phyloP scores from a whole-genome alignment of 1,140 invertebrate genomes.

The Magallana ariakensis region DNA sequence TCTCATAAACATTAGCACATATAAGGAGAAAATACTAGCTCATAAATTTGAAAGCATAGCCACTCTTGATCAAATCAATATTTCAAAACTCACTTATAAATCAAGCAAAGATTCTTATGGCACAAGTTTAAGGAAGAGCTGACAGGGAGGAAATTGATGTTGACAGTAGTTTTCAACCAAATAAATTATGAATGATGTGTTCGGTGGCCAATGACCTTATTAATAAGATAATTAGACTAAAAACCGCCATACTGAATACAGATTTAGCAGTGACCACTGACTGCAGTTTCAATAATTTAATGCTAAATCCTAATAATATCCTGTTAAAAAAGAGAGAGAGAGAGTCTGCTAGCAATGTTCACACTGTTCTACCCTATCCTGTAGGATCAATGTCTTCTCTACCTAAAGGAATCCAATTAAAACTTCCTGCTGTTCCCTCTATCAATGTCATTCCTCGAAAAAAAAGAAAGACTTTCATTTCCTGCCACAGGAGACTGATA shows the following conservation, averaged over 20 bases:
- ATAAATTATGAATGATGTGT: not conserved
- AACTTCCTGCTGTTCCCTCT: not conserved
- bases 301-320: not conserved
- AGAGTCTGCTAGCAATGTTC: too few relatives aligned
- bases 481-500: not conserved
- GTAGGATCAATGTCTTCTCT: conserved; percentile 1
- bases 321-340: not conserved
- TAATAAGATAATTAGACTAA: not conserved
- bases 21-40: too few relatives aligned
- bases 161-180: too few relatives aligned
- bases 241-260: not conserved
- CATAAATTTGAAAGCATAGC: too few relatives aligned
- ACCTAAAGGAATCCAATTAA: conserved; percentile 24
- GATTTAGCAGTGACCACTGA: not conserved
- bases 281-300: not conserved
- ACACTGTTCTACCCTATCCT: not conserved
- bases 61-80: too few relatives aligned
- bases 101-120: too few relatives aligned
- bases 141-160: too few relatives aligned
- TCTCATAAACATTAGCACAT: too few relatives aligned
- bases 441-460: conserved; percentile 3
- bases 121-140: too few relatives aligned
- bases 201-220: not conserved
- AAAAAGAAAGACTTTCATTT: conserved; percentile 20
- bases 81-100: too few relatives aligned